Base-by-base conservation (phyloP, 1,140 invertebrate genomes). In the Cyrtorhinus lividipennis region DNA sequence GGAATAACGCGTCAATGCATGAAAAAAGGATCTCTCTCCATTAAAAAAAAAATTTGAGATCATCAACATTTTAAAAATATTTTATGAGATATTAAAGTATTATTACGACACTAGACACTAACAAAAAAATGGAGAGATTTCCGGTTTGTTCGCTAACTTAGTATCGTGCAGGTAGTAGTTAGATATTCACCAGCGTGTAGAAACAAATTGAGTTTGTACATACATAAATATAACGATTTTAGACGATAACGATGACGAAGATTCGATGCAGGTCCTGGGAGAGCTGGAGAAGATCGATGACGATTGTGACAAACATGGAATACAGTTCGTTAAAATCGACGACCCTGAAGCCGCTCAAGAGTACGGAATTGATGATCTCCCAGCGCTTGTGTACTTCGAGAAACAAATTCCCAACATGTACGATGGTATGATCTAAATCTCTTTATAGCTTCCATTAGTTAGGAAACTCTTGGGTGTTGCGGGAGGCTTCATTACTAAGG, bases 271-370 rank as follows among this genome's bases (percentile, higher is more conserved):
- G 68, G 88, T 90, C 26, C 76, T 94, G 60, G 83, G 79, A 66
- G 90, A 93, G 73, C 75, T 93, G 64, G 91, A 94, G 75, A 90
- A 92, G 73, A 94, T 94, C 69, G 90, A 94, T 72, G 90, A 94
- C 73, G 90, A 94, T 72, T 92, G 88, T 69, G 89, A 92, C 72
- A 87, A 87, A 69, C 85, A 90, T 70, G 90, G 90, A 56, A 94
- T 95, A 68, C 88, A 92, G 73, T 93, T 95, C 73, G 91, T 95
- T 1, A 94, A 94, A 76, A 92, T 94, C 66, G 90, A 92, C 68
- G 90, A 94, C 72, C 78, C 82, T 24, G 81, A 83, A 66, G 87
- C 87, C 23, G 87, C 88, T 53, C 80, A 80, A 67, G 87, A 90
- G 68, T 93, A 88, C 73, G 91, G 91, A 67, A 89, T 94, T 67